A percentile compares a stretch with the other conserved stretches of the same genome.
These are phyloP conservation scores for Latrodectus hesperus DNA, from an alignment of 2,888 invertebrate genomes.

Conservation along the genomic window DNA sequence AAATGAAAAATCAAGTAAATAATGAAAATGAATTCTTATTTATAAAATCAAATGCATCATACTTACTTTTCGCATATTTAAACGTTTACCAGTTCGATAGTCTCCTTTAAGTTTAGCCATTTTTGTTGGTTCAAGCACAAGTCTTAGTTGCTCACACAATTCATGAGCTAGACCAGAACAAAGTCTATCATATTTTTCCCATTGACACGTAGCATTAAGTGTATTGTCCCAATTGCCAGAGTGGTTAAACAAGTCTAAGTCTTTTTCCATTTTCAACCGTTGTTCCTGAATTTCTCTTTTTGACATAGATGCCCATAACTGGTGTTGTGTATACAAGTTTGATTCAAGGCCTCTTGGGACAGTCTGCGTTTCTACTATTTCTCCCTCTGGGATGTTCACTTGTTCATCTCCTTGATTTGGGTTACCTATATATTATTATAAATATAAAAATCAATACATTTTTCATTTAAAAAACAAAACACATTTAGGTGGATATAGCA, in stretches of 20 bases:
- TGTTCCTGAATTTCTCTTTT: background rate
- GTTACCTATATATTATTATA: conserved; percentile 10
- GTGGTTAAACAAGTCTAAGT: conserved; percentile 8
- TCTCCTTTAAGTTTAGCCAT: conserved; percentile 94
- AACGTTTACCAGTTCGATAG: conserved; percentile 94
- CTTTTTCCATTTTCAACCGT: conserved; percentile 10
- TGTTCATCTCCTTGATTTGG: conserved; percentile 30
- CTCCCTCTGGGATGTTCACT: conserved; percentile 56
- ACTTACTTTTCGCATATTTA: conserved; percentile 92
- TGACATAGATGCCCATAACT: conserved; percentile 48
- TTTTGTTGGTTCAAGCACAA: conserved; percentile 96
- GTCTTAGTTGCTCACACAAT: conserved; percentile 92
- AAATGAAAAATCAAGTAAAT: conserved; percentile 4
- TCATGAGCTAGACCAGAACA: conserved; percentile 82
- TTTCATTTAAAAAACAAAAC: too few relatives aligned
- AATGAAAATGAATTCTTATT: too few relatives aligned
- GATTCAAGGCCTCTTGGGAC: conserved; percentile 78
- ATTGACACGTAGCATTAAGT: background rate
- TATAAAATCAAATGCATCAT: background rate
- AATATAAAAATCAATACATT: background rate
- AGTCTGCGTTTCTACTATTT: conserved; percentile 25
- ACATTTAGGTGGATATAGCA: too few relatives aligned
- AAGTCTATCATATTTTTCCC: conserved; percentile 27
- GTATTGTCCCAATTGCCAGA: background rate
- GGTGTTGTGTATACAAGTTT: conserved; percentile 82